Evolutionary conservation across 2,888 invertebrate species (phyloP).

Genomic region (Eilema griseolum): DNA sequence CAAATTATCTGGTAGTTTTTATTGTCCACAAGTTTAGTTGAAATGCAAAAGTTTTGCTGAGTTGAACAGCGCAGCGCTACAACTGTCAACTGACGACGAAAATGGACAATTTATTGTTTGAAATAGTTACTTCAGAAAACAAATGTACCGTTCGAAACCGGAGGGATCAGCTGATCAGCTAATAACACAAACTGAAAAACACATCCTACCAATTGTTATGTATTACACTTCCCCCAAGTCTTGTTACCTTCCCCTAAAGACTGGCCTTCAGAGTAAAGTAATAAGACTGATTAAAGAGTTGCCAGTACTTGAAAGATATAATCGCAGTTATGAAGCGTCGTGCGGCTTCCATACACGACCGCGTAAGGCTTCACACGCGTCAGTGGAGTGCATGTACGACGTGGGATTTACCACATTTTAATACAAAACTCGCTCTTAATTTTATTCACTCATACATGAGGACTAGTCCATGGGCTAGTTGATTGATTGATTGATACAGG

Average conservation of each 20-base stretch:
- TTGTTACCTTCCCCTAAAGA: background rate
- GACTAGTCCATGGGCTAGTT: too few species aligned
- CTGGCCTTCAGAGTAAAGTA: too few species aligned
- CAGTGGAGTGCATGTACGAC: conserved; percentile 21
- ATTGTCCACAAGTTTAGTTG: background rate
- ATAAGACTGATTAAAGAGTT: conserved; percentile 20
- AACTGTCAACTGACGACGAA: background rate
- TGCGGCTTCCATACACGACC: conserved; percentile 41
- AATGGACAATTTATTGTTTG: background rate
- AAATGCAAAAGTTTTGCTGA: background rate
- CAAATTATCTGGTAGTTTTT: conserved; percentile 5
- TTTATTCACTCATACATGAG: background rate
- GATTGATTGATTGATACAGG: too few species aligned
- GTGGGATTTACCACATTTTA: conserved; percentile 34
- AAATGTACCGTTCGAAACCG: too few species aligned
- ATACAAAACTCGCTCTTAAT: background rate
- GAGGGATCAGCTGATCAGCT: too few species aligned
- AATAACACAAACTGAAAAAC: too few species aligned
- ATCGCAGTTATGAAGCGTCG: conserved; percentile 34
- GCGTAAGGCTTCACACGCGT: conserved; percentile 46
- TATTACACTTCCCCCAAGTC: too few species aligned
- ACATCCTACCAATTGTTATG: too few species aligned
- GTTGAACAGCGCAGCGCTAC: too few species aligned
- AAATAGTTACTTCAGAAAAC: background rate
- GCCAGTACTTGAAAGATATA: conserved; percentile 21